phyloP scores from a whole-genome alignment of 2,797 vertebrate genomes.

The Chiloscyllium punctatum region DNA sequence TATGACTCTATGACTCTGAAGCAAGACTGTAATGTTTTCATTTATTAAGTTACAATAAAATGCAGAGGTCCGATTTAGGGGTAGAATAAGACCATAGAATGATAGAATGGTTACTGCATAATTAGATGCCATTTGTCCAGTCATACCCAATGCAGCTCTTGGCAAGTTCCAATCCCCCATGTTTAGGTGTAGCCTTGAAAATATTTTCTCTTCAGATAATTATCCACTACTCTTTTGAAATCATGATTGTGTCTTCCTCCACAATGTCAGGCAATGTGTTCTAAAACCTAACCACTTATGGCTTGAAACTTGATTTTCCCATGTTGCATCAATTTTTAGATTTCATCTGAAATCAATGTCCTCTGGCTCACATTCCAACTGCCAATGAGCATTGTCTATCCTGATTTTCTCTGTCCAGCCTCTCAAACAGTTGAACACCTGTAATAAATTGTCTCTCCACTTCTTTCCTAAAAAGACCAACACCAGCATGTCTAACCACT shows the following conservation, averaged over 20 bases:
- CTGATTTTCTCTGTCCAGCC: not conserved
- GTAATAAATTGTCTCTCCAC: not conserved
- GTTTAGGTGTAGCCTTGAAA: not conserved
- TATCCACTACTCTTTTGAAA: not conserved
- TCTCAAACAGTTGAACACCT: not conserved
- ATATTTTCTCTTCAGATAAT: not conserved
- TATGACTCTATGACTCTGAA: no score
- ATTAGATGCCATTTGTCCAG: not conserved
- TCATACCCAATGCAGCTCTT: not conserved
- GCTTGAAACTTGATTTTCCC: not conserved
- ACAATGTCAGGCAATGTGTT: not conserved
- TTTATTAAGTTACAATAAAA: not conserved
- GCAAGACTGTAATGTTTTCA: not conserved
- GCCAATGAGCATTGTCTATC: no score
- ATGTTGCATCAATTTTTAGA: no score
- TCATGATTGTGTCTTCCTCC: not conserved
- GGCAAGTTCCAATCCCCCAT: not conserved
- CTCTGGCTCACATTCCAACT: no score
- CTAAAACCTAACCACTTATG: not conserved
- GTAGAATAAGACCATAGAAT: not conserved
- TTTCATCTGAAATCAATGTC: no score
- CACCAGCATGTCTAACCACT: no score
- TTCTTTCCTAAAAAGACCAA: not conserved
- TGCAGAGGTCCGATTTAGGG: not conserved
- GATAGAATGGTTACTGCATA: not conserved